Percentiles rank a stretch among this genome's conserved stretches.
phyloP scores from a whole-genome alignment of 2,113 vertebrate genomes.

The Oryctolagus cuniculus region DNA sequence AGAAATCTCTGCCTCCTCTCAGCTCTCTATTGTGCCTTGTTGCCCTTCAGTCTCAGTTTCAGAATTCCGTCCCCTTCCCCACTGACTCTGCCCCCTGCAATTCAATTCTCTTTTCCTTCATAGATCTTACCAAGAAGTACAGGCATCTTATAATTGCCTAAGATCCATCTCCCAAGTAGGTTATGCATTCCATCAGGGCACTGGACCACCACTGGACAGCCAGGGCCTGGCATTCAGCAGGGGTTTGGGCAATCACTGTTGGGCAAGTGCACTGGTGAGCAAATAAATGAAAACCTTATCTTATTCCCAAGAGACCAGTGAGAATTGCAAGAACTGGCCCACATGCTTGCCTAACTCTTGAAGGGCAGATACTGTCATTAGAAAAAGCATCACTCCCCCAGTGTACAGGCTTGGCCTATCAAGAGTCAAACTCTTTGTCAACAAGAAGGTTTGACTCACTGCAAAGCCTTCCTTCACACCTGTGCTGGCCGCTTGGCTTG shows the following conservation, averaged over 20 bases:
- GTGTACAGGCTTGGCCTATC: not conserved
- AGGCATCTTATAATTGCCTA: not conserved
- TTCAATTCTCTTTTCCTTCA: not conserved
- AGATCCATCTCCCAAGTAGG: not conserved
- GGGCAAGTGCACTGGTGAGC: not conserved
- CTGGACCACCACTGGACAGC: not conserved
- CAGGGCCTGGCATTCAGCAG: not conserved
- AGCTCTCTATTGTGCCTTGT: not conserved
- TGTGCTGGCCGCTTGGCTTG: not conserved
- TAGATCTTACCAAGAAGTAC: not conserved
- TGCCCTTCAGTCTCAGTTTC: not conserved
- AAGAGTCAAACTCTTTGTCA: not conserved
- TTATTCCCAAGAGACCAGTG: not conserved
- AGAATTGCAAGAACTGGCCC: not conserved
- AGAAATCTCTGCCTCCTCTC: not conserved
- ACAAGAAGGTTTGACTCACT: not conserved
- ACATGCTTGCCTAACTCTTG: not conserved
- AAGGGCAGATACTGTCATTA: not conserved
- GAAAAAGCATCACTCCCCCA: not conserved
- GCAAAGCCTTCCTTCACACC: conserved; percentile 3
- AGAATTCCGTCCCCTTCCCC: not conserved
- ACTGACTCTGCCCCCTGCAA: not conserved
- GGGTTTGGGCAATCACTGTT: not conserved
- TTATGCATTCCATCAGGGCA: not conserved
- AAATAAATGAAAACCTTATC: not conserved